These are phyloP conservation scores for Pachypeltis micranthus DNA, from an alignment of 1,140 invertebrate genomes.

Conservation along the genomic window DNA sequence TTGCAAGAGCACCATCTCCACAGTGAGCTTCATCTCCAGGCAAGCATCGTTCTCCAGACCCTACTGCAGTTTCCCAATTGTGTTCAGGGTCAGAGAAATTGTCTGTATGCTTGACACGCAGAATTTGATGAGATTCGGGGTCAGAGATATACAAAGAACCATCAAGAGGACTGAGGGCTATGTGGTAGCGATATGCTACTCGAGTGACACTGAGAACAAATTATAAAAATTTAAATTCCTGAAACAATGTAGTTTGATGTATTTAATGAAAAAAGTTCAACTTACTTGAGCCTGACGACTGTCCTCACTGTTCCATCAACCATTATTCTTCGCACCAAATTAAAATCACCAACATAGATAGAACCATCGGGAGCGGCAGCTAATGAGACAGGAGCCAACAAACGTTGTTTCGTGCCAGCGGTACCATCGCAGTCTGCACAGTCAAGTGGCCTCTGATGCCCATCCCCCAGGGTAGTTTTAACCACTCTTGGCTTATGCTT, in stretches of 20 bases:
- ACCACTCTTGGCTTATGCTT: slow-evolving; percentile 87
- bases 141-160: slow-evolving; percentile 90
- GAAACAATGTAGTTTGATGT: slow-evolving; percentile 25
- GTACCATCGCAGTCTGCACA: slow-evolving; percentile 77
- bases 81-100: slow-evolving; percentile 75
- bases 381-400: slow-evolving; percentile 83
- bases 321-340: slow-evolving; percentile 79
- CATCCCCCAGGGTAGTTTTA: slow-evolving; percentile 84
- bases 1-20: slow-evolving; percentile 81
- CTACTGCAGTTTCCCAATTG: slow-evolving; percentile 87
- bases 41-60: slow-evolving; percentile 85
- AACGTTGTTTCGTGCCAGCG: slow-evolving; percentile 50
- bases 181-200: slow-evolving; percentile 90
- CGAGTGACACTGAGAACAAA: slow-evolving; percentile 58
- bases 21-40: slow-evolving; percentile 92
- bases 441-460: slow-evolving; percentile 71
- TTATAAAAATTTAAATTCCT: slow-evolving; percentile 27
- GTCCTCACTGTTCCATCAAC: slow-evolving; percentile 79
- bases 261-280: slow-evolving; percentile 16
- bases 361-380: slow-evolving; percentile 85
- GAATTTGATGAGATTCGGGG: slow-evolving; percentile 87
- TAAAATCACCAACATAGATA: slow-evolving; percentile 91
- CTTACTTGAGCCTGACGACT: slow-evolving; percentile 80
- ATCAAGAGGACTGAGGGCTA: slow-evolving; percentile 84
- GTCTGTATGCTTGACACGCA: slow-evolving; percentile 71